Percentiles rank a stretch among this genome's conserved stretches.
These are phyloP conservation scores for Dendrocopos noguchii DNA, from an alignment of 2,113 vertebrate species.

Conservation along the genomic window DNA sequence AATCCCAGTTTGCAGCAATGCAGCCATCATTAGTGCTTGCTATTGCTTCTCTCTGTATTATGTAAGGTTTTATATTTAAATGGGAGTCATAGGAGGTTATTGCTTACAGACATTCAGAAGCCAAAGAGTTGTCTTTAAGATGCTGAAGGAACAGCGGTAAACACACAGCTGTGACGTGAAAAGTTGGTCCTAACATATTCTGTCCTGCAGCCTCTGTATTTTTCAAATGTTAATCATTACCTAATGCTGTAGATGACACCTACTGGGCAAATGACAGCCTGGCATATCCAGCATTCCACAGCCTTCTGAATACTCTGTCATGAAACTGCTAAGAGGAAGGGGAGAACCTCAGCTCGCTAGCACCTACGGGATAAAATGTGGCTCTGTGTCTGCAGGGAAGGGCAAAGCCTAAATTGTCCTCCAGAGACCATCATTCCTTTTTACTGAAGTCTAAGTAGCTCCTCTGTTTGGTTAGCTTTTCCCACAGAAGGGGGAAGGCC, in stretches of 20 bases:
- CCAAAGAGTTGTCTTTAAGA: background rate
- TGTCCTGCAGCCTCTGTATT: background rate
- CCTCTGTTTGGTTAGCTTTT: background rate
- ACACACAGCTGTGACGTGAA: background rate
- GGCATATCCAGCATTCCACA: background rate
- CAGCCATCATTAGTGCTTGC: background rate
- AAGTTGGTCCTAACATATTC: background rate
- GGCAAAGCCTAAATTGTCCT: background rate
- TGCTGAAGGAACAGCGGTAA: background rate
- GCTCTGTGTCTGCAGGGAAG: background rate
- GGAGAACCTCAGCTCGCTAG: background rate
- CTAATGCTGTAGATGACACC: constrained; percentile 47
- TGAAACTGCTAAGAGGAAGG: background rate
- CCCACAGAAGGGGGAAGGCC: background rate
- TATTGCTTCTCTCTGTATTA: background rate
- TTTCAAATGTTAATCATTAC: background rate
- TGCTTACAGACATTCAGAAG: background rate
- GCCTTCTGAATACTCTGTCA: background rate
- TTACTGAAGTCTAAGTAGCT: background rate
- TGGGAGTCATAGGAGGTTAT: background rate
- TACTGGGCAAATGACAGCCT: constrained; percentile 35
- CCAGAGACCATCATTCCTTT: background rate
- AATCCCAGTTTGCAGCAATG: background rate
- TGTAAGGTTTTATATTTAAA: background rate
- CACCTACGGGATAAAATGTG: background rate